Evolutionary conservation across 2,888 invertebrate genomes (phyloP).

Genomic region (Eueremaeus valkanovi): DNA sequence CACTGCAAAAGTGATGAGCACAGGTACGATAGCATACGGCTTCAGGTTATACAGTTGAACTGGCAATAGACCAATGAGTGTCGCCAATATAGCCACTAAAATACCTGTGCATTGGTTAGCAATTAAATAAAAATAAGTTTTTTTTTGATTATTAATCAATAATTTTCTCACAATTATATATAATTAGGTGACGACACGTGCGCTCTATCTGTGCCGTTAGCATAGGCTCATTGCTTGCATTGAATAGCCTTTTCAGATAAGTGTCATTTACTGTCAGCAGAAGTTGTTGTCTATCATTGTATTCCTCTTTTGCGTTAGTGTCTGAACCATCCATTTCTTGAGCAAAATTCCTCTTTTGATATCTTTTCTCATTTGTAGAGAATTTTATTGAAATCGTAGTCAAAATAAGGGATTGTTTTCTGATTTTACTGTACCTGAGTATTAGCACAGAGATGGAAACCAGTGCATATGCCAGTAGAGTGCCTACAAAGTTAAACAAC

Average conservation of each 20-base stretch:
- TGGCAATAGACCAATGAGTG: not conserved
- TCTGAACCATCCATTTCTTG: not conserved
- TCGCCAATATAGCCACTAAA: not conserved
- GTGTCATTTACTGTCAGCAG: not conserved
- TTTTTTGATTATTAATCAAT: too few relatives aligned
- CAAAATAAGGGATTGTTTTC: not conserved
- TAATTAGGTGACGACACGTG: not conserved
- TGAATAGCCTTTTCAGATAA: not conserved
- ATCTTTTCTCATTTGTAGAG: not conserved
- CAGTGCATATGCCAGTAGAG: conserved; percentile 54
- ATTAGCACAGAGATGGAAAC: conserved; percentile 54
- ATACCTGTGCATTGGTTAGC: not conserved
- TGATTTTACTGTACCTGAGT: conserved; percentile 46
- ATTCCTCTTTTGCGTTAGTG: not conserved
- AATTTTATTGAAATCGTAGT: not conserved
- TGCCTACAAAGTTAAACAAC: conserved; percentile 37
- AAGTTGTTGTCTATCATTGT: not conserved
- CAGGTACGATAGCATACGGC: not conserved
- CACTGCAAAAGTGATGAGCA: not conserved
- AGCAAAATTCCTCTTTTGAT: not conserved
- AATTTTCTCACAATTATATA: not conserved
- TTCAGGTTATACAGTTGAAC: not conserved
- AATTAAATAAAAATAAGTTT: not conserved
- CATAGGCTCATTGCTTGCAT: not conserved
- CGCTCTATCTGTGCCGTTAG: not conserved